These are phyloP conservation scores for Teleiodes luculella DNA, from an alignment of 2,888 invertebrate genomes.

Conservation along the genomic window DNA sequence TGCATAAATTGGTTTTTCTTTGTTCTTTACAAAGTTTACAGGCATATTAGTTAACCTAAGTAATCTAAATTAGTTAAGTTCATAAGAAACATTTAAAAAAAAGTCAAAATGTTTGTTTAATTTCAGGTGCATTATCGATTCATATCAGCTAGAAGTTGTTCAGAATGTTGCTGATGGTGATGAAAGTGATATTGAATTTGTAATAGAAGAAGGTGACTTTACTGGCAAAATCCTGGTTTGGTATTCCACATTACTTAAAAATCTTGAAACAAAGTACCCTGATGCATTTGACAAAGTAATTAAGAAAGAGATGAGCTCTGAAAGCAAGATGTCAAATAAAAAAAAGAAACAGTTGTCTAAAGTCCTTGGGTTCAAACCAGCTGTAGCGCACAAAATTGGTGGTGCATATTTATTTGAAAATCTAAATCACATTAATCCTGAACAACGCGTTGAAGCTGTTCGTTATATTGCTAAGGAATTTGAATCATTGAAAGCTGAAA, in stretches of 20 bases:
- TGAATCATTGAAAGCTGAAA: slow-evolving; percentile 63
- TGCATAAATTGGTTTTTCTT: too few relatives aligned
- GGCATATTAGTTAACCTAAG: too few relatives aligned
- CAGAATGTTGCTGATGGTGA: slow-evolving; percentile 38
- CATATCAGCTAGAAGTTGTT: slow-evolving; percentile 35
- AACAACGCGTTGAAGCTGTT: slow-evolving; percentile 83
- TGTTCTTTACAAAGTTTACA: too few relatives aligned
- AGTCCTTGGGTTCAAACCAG: slow-evolving; percentile 75
- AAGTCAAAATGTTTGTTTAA: neutral
- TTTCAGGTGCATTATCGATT: slow-evolving; percentile 72
- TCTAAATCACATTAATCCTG: slow-evolving; percentile 84
- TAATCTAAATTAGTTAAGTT: too few relatives aligned
- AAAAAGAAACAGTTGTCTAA: slow-evolving; percentile 60
- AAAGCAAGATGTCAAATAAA: slow-evolving; percentile 42
- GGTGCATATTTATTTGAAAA: slow-evolving; percentile 81
- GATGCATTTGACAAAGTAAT: slow-evolving; percentile 83
- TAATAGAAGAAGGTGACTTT: slow-evolving; percentile 59
- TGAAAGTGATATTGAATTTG: slow-evolving; percentile 68
- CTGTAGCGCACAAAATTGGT: slow-evolving; percentile 72
- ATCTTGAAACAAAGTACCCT: slow-evolving; percentile 85
- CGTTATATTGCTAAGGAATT: slow-evolving; percentile 80
- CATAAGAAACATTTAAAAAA: too few relatives aligned
- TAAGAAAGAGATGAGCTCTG: slow-evolving; percentile 72
- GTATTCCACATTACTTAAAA: slow-evolving; percentile 78
- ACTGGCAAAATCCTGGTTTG: slow-evolving; percentile 62